Evolutionary conservation across 2,797 vertebrate genomes (phyloP).

Genomic region (Pogoniulus pusillus): DNA sequence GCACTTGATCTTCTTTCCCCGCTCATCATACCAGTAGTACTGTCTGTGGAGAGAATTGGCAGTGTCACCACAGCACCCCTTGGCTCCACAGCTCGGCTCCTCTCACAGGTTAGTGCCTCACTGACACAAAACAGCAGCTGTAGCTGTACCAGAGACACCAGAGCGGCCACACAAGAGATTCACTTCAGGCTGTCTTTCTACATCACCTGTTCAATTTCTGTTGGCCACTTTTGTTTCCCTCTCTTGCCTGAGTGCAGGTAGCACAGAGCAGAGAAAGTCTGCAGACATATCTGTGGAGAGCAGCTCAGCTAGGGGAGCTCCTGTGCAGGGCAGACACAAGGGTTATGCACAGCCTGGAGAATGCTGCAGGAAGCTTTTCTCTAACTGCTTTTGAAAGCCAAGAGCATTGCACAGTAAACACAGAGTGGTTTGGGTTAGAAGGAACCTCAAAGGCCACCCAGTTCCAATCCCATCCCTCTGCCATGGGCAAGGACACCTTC

Average conservation of each 20-base stretch:
- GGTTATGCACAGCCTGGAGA: neutral
- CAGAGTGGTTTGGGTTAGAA: too few species aligned
- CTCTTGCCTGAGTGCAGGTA: neutral
- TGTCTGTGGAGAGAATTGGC: conserved; percentile 80
- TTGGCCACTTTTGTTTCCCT: neutral
- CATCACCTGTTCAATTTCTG: neutral
- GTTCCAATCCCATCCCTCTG: too few species aligned
- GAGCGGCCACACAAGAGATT: neutral
- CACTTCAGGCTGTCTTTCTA: neutral
- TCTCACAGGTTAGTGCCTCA: neutral
- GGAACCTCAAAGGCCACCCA: too few species aligned
- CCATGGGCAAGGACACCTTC: too few species aligned
- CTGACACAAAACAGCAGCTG: neutral
- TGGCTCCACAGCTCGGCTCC: neutral
- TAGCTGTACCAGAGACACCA: neutral
- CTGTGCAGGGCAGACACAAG: neutral
- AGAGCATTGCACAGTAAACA: neutral
- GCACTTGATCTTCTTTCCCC: conserved; percentile 98
- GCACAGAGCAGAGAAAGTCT: neutral
- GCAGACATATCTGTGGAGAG: neutral
- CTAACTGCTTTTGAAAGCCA: neutral
- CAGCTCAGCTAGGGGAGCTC: neutral
- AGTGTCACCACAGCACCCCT: neutral
- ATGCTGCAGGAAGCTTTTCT: neutral
- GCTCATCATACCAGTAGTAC: conserved; percentile 99